phyloP scores from a whole-genome alignment of 35 echinoderm and acorn worm genomes.

The Lytechinus pictus region DNA sequence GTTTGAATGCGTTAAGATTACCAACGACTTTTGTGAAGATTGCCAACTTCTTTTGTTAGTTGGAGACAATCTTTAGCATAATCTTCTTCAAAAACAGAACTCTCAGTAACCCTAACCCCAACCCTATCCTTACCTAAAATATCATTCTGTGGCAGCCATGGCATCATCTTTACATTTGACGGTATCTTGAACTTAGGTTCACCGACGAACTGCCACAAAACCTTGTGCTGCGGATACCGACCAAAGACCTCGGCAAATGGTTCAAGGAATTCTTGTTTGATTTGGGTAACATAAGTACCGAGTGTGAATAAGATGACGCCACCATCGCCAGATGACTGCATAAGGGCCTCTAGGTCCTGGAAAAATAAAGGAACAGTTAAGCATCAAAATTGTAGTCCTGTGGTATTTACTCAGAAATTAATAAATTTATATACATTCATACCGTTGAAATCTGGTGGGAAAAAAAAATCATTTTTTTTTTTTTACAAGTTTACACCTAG shows the following conservation, averaged over 20 bases:
- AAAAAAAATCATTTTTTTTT: too few species aligned
- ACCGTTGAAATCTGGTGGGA: too few species aligned
- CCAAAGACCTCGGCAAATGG: conserved; percentile 45
- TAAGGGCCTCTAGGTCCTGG: conserved; percentile 37
- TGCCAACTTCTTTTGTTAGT: not conserved
- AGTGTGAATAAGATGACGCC: conserved; percentile 65
- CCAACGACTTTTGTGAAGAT: not conserved
- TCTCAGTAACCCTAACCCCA: not conserved
- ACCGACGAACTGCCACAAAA: conserved; percentile 62
- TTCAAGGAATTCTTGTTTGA: not conserved
- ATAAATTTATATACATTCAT: too few species aligned
- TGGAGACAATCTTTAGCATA: not conserved
- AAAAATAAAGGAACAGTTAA: not conserved
- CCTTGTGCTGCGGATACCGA: conserved; percentile 30
- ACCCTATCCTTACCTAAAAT: conserved; percentile 53
- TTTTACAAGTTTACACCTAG: too few species aligned
- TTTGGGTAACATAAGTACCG: conserved; percentile 51
- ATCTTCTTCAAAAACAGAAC: too few species aligned
- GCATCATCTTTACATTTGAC: conserved; percentile 50
- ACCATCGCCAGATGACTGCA: conserved; percentile 59
- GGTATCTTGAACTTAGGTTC: conserved; percentile 41
- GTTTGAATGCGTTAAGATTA: not conserved
- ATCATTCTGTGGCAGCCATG: conserved; percentile 76
- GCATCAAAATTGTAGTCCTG: not conserved
- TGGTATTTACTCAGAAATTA: not conserved